Conservation (phyloP, 2,113 vertebrate genomes). For the Hypomesus transpacificus region DNA sequence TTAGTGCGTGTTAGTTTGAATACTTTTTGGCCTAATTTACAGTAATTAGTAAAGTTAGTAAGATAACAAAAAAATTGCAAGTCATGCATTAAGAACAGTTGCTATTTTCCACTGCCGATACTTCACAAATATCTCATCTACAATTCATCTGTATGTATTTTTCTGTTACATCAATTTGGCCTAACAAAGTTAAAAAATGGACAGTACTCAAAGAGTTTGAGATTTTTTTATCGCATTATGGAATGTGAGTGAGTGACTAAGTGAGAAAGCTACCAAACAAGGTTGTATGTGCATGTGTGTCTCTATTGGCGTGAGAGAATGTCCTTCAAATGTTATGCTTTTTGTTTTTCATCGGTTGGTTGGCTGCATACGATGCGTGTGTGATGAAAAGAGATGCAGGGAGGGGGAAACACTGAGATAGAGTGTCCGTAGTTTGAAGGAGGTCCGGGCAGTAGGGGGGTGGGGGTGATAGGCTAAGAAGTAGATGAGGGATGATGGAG, state of each 20-base stretch:
- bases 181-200: too few species aligned
- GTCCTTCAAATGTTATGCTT: not conserved
- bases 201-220: not conserved
- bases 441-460: not conserved
- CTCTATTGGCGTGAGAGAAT: not conserved
- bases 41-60: not conserved
- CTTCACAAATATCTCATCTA: too few species aligned
- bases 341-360: too few species aligned
- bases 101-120: not conserved
- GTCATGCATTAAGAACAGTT: too few species aligned
- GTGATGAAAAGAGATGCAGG: too few species aligned
- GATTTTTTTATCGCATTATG: not conserved
- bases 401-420: too few species aligned
- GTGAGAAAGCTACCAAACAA: not conserved
- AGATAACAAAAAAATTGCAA: too few species aligned
- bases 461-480: not conserved
- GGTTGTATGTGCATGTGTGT: conserved; percentile 1
- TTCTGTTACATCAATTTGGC: too few species aligned
- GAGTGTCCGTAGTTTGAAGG: too few species aligned
- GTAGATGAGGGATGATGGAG: conserved; percentile 13
- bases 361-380: too few species aligned
- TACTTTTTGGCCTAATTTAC: not conserved
- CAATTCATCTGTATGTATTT: too few species aligned
- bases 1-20: not conserved
- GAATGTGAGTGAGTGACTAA: not conserved